phyloP scores from a whole-genome alignment of 1,140 invertebrate genomes.

The Brachionus koreanus region DNA sequence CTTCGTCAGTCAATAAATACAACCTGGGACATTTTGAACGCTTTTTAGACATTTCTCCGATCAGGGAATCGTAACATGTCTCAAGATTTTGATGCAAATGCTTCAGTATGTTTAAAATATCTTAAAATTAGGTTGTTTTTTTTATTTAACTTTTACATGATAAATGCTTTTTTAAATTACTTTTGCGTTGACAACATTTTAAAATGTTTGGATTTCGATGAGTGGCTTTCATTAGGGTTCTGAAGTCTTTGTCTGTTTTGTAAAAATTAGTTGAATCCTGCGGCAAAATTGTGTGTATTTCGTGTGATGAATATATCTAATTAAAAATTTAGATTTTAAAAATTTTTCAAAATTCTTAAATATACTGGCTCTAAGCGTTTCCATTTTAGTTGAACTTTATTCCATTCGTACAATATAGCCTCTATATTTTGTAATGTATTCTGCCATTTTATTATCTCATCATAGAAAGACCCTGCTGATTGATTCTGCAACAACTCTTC shows the following conservation, averaged over 20 bases:
- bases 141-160: background rate
- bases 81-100: slow-evolving; percentile 53
- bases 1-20: slow-evolving; percentile 31
- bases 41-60: slow-evolving; percentile 17
- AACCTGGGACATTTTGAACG: slow-evolving; percentile 31
- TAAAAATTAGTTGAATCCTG: slow-evolving; percentile 53
- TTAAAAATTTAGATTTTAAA: background rate
- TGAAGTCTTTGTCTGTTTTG: slow-evolving; percentile 54
- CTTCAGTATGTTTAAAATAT: slow-evolving; percentile 55
- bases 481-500: slow-evolving; percentile 56
- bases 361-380: slow-evolving; percentile 55
- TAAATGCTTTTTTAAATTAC: slow-evolving; percentile 46
- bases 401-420: slow-evolving; percentile 54
- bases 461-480: slow-evolving; percentile 56
- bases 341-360: slow-evolving; percentile 19
- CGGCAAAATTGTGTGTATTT: slow-evolving; percentile 52
- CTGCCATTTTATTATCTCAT: slow-evolving; percentile 59
- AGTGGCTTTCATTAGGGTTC: slow-evolving; percentile 55
- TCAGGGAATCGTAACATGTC: slow-evolving; percentile 49
- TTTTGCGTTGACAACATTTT: slow-evolving; percentile 58
- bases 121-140: slow-evolving; percentile 44
- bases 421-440: slow-evolving; percentile 57
- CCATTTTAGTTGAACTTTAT: slow-evolving; percentile 58
- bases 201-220: slow-evolving; percentile 58
- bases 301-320: slow-evolving; percentile 52